A percentile compares a stretch with the other conserved stretches of the same genome.
Conservation (phyloP, 2,797 vertebrate species). For the Siniperca scherzeri region DNA sequence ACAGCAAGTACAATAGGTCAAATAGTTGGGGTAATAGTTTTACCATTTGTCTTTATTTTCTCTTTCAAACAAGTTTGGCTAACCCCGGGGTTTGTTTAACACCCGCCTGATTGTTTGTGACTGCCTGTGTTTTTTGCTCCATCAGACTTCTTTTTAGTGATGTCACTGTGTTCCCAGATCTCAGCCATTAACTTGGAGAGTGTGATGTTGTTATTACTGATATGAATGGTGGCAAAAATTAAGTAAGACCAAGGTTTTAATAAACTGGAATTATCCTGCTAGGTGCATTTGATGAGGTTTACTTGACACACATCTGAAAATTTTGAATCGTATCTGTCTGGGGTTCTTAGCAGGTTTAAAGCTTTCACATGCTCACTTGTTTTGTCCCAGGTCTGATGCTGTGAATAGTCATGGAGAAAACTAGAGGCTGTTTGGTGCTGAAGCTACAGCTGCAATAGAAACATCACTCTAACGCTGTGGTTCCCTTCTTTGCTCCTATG, state of each 20-base stretch:
- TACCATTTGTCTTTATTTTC: too few relatives aligned
- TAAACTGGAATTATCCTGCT: background rate
- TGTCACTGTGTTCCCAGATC: background rate
- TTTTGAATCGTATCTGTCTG: background rate
- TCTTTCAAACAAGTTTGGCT: too few relatives aligned
- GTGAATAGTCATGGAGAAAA: constrained; percentile 74
- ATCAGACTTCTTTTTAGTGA: background rate
- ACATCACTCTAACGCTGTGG: constrained; percentile 72
- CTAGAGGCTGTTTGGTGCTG: constrained; percentile 71
- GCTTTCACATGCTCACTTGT: background rate
- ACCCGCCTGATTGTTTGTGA: background rate
- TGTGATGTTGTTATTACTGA: background rate
- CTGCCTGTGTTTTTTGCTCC: background rate
- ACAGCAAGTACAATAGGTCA: background rate
- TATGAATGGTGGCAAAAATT: background rate
- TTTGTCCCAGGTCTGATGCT: constrained; percentile 79
- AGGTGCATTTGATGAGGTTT: constrained; percentile 2
- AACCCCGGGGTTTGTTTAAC: background rate
- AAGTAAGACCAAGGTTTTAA: background rate
- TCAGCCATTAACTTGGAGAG: background rate
- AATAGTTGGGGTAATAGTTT: background rate
- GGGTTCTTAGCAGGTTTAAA: constrained; percentile 4
- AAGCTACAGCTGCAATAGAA: constrained; percentile 67
- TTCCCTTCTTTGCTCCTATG: constrained; percentile 71
- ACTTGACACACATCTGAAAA: background rate